A percentile compares a stretch with the other conserved stretches of the same genome.
These are phyloP conservation scores for rabbit (Oryctolagus cuniculus) DNA, from an alignment of 2,113 vertebrate genomes.

Conservation along the genomic window mOryCun1.1 NC_091433.1:13435001-13435500, in stretches of 20 bases:
- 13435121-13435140: neutral
- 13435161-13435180: neutral
- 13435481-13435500: slow-evolving; percentile 40
- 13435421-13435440: neutral
- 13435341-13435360: slow-evolving; percentile 12
- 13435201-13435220: neutral
- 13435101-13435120: neutral
- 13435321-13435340: neutral
- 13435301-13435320: neutral
- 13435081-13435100: neutral
- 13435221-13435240: neutral
- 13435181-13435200: neutral
- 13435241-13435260: neutral
- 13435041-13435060: neutral
- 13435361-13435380: slow-evolving; percentile 7
- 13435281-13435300: neutral
- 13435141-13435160: neutral
- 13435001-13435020: neutral
- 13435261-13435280: neutral
- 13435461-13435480: slow-evolving; percentile 24
- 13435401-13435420: slow-evolving; percentile 1
- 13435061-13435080: neutral
- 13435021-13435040: neutral
- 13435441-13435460: neutral
- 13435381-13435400: neutral